phyloP scores from a whole-genome alignment of 2,888 invertebrate genomes.

The Abscondita cerata region DNA sequence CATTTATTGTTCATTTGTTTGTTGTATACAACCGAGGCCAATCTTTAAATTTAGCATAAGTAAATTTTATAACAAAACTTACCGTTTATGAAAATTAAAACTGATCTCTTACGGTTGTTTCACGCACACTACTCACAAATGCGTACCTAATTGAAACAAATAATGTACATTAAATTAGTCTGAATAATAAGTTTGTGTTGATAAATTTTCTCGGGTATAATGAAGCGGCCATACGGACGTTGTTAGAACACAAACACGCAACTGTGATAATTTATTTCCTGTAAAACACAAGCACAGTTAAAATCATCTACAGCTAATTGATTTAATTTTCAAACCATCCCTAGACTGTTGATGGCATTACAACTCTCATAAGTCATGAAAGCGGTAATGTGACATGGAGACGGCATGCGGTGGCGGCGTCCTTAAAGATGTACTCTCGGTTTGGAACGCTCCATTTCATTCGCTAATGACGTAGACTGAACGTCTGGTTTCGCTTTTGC shows the following conservation, averaged over 20 bases:
- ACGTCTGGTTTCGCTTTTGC: slow-evolving; percentile 47
- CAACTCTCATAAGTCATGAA: slow-evolving; percentile 37
- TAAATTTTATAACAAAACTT: too few relatives aligned
- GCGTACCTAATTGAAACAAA: too few relatives aligned
- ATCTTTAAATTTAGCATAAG: too few relatives aligned
- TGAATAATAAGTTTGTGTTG: too few relatives aligned
- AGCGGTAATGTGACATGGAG: slow-evolving; percentile 38
- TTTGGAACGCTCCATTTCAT: slow-evolving; percentile 52
- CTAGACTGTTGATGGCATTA: slow-evolving; percentile 38
- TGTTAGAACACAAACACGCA: neutral
- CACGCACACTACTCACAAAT: too few relatives aligned
- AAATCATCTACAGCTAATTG: slow-evolving; percentile 34
- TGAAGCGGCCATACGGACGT: too few relatives aligned
- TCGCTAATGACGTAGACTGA: slow-evolving; percentile 56
- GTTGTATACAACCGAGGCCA: too few relatives aligned
- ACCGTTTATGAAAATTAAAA: too few relatives aligned
- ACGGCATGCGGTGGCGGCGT: slow-evolving; percentile 42
- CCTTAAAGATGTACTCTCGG: slow-evolving; percentile 43
- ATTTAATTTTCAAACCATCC: slow-evolving; percentile 37
- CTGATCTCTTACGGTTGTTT: too few relatives aligned
- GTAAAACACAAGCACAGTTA: slow-evolving; percentile 18
- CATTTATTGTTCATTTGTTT: too few relatives aligned
- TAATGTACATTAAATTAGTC: too few relatives aligned
- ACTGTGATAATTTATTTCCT: slow-evolving; percentile 22
- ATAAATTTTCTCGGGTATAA: too few relatives aligned